A percentile compares a stretch with the other conserved stretches of the same genome.
Conservation (phyloP, 2,888 invertebrate genomes). For the Dioctria rufipes region DNA sequence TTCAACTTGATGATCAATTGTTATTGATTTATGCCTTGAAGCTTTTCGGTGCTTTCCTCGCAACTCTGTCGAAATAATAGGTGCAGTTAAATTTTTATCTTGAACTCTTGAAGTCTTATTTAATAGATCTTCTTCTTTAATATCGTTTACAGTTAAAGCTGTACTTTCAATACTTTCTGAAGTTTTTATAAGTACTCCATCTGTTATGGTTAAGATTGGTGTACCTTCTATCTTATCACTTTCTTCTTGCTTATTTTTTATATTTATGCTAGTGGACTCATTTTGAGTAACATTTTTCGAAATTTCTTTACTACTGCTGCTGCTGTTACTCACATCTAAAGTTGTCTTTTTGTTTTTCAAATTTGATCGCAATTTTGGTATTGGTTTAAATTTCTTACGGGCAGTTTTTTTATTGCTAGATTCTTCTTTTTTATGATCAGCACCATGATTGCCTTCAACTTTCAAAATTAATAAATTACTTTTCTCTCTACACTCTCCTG, state of each 20-base stretch:
- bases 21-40: too few species aligned
- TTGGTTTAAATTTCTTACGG: slow-evolving; percentile 22
- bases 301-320: neutral
- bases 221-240: neutral
- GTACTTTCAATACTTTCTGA: neutral
- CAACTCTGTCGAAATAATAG: too few species aligned
- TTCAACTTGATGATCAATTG: too few species aligned
- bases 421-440: neutral
- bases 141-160: neutral
- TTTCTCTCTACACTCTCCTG: too few species aligned
- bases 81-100: too few species aligned
- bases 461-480: too few species aligned
- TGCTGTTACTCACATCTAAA: neutral
- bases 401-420: neutral
- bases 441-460: too few species aligned
- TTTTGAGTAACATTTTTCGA: neutral
- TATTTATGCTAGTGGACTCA: neutral
- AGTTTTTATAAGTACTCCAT: neutral
- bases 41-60: too few species aligned
- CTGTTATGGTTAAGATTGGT: neutral
- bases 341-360: slow-evolving; percentile 16
- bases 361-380: slow-evolving; percentile 8
- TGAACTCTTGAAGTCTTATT: too few species aligned
- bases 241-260: neutral
- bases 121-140: too few species aligned